These are phyloP conservation scores for Hycleus cichorii DNA, from an alignment of 1,140 invertebrate genomes.

Conservation along the genomic window DNA sequence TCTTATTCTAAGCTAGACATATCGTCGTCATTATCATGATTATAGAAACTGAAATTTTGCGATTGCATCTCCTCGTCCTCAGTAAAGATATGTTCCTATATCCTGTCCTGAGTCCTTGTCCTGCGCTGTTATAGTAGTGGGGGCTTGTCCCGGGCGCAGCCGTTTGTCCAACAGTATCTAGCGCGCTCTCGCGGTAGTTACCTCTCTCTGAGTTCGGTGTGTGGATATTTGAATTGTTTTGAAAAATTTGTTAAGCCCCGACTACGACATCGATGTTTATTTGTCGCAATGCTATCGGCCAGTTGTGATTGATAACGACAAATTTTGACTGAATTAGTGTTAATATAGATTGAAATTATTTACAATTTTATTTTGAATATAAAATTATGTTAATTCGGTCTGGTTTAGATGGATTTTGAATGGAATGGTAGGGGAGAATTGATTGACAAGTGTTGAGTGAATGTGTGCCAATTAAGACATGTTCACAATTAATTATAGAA, in stretches of 20 bases:
- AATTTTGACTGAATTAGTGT: conserved; percentile 7
- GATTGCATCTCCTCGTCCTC: conserved; percentile 5
- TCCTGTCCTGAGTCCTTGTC: conserved; percentile 17
- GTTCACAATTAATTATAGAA: not conserved
- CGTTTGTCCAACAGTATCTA: conserved; percentile 27
- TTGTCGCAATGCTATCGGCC: not conserved
- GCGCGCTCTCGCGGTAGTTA: conserved; percentile 18
- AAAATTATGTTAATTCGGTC: too few relatives aligned
- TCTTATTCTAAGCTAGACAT: too few relatives aligned
- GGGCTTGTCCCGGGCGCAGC: conserved; percentile 33
- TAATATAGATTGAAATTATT: too few relatives aligned
- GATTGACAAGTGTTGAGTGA: too few relatives aligned
- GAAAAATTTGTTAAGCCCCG: not conserved
- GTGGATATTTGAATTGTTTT: not conserved
- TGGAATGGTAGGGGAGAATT: too few relatives aligned
- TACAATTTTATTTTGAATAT: too few relatives aligned
- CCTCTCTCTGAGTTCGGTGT: conserved; percentile 4
- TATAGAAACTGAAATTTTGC: not conserved
- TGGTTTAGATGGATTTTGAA: too few relatives aligned
- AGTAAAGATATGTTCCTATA: conserved; percentile 12
- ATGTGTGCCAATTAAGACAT: too few relatives aligned
- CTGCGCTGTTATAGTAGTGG: conserved; percentile 24
- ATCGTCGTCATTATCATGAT: too few relatives aligned
- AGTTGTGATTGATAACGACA: not conserved
- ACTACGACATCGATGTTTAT: not conserved